Base-by-base conservation (phyloP, 1,140 invertebrate genomes). In the Rhagoletis pomonella region DNA sequence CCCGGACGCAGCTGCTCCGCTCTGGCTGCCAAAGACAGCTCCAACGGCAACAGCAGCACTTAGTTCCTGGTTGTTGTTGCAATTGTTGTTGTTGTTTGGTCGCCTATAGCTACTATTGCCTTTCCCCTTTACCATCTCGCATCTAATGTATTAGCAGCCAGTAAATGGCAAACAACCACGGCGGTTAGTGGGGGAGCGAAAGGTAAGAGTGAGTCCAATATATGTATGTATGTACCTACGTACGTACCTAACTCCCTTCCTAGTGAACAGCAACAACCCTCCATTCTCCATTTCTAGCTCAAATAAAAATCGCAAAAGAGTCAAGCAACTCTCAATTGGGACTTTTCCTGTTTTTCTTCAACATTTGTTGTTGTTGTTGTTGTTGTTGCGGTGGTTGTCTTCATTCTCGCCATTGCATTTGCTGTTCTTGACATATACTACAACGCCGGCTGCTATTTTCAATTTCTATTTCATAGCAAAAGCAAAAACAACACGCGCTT, bases 371-470 rank as follows among this genome's bases (percentile, higher is more conserved):
- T n/a, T n/a, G n/a, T 19, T 55, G 47, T 58, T 81, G 44, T 81
- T 81, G 73, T 7, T 58, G 17, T 19, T 81, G 17, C 42, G 14
- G 42, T 44, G 4, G 10, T 44, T 77, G 47, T 17, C 50, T 19
- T 67, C 12, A 10, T 86, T 42, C 19, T 65, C 59, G 67, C 58
- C 9, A 44, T 86, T 6, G 29, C 29, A 29, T 29, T 62, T 87
- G 69, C 69, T 65, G 69, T 60, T 59, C 17, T 87, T 77, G 67
- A 55, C 44, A 62, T 86, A 42, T 81, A 47, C 29, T 29, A 29
- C 29, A 29, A 29, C 73, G 73, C 47, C 73, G 73, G 42, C 73
- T 87, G 77, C 84, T 87, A 84, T 87, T 85, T 81, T 87, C 86
- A 87, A 73, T 87, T 67, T 59, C 77, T 87, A 67, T 87, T 62